A percentile compares a stretch with the other conserved stretches of the same genome.
Conservation (phyloP, 1,140 invertebrate species). For the Eupristina koningsbergeri region DNA sequence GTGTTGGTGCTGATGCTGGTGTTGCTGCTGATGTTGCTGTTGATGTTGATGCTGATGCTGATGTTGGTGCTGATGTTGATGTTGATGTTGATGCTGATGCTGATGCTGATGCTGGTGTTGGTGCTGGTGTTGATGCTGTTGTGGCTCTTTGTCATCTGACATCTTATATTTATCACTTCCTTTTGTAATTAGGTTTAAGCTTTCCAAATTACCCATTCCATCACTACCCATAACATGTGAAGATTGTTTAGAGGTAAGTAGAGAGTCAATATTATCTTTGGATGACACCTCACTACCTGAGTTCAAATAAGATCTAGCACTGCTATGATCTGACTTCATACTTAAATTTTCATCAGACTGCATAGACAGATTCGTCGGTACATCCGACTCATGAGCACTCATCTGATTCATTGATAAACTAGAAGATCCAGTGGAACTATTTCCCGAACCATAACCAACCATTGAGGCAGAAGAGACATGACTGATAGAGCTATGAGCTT, state of each 20-base stretch:
- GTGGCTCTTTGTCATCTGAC: slow-evolving; percentile 61
- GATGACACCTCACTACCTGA: not conserved
- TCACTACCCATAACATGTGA: slow-evolving; percentile 26
- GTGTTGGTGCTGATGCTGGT: not conserved
- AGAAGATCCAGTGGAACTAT: not conserved
- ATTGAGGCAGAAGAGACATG: slow-evolving; percentile 25
- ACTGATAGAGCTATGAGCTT: not conserved
- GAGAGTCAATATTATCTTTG: slow-evolving; percentile 29
- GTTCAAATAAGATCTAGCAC: slow-evolving; percentile 14
- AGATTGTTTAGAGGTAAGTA: slow-evolving; percentile 2
- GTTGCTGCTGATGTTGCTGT: not conserved
- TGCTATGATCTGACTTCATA: slow-evolving; percentile 58
- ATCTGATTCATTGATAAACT: not conserved
- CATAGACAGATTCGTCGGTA: slow-evolving; percentile 69
- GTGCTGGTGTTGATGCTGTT: slow-evolving; percentile 13
- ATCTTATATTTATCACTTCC: slow-evolving; percentile 63
- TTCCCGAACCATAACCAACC: not conserved
- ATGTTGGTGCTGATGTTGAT: not conserved
- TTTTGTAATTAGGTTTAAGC: slow-evolving; percentile 68
- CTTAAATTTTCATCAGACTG: slow-evolving; percentile 61
- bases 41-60: not conserved
- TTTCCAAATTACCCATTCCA: slow-evolving; percentile 56
- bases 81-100: not conserved
- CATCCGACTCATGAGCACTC: slow-evolving; percentile 26
- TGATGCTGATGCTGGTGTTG: not conserved